Evolutionary conservation across 2,113 vertebrate species (phyloP).

Genomic region (Callorhinus ursinus): DNA sequence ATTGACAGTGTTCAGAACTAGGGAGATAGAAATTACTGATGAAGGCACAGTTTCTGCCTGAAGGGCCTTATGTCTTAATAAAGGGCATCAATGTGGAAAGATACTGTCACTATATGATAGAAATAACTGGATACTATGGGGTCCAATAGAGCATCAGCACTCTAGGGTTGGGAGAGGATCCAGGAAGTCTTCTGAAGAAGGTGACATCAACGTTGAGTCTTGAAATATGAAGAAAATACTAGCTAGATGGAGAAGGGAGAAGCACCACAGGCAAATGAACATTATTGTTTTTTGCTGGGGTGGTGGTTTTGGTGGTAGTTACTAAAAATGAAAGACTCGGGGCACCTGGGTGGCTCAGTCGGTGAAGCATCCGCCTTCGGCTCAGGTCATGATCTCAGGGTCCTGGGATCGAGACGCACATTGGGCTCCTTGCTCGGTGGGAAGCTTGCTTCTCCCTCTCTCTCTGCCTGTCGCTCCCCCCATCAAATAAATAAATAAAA

Average conservation of each 20-base stretch:
- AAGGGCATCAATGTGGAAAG: not conserved
- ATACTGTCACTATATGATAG: not conserved
- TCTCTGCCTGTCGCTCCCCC: not conserved
- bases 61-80: not conserved
- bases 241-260: not conserved
- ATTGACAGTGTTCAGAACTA: not conserved
- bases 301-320: not conserved
- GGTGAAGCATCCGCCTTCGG: not conserved
- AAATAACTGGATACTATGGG: not conserved
- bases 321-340: not conserved
- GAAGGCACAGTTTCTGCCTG: not conserved
- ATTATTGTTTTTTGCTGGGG: not conserved
- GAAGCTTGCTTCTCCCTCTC: not conserved
- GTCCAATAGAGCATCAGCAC: not conserved
- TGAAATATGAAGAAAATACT: not conserved
- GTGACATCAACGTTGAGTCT: not conserved
- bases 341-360: not conserved
- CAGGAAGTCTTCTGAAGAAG: not conserved
- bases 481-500: not conserved
- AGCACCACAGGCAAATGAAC: not conserved
- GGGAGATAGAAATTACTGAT: not conserved
- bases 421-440: not conserved
- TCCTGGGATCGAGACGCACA: not conserved
- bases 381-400: not conserved
- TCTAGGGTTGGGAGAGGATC: not conserved